Evolutionary conservation across 2,888 invertebrate genomes (phyloP).

Genomic region (Elysia crispata): DNA sequence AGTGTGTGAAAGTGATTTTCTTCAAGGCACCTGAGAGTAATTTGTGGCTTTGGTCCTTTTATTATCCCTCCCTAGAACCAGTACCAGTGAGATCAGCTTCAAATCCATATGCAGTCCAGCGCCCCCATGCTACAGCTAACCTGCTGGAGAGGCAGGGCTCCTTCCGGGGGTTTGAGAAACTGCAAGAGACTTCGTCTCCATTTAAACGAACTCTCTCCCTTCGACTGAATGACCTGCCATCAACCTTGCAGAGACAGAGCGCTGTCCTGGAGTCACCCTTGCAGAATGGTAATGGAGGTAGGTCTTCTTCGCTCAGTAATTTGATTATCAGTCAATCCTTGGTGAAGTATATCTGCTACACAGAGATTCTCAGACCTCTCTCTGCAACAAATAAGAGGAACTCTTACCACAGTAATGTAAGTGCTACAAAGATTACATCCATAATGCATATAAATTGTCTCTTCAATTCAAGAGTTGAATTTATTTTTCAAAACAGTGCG

Average conservation of each 20-base stretch:
- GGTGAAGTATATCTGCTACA: neutral
- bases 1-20: no score
- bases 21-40: no score
- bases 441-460: no score
- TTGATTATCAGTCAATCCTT: no score
- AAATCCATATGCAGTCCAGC: constrained; percentile 82
- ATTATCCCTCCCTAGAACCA: constrained; percentile 78
- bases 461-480: no score
- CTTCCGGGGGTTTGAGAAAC: constrained; percentile 87
- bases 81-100: constrained; percentile 80
- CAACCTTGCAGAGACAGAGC: constrained; percentile 89
- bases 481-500: no score
- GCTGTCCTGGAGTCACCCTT: constrained; percentile 68
- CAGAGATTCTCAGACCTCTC: neutral
- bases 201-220: constrained; percentile 97
- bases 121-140: constrained; percentile 94
- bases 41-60: no score
- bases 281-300: constrained; percentile 54
- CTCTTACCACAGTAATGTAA: neutral
- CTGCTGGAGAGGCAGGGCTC: constrained; percentile 97
- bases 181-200: constrained; percentile 80
- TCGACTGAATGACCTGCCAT: constrained; percentile 95
- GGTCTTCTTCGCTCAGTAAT: constrained; percentile 13
- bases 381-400: neutral
- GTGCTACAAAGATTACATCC: no score